Conservation (phyloP, 2,797 vertebrate species). For the Choloepus didactylus region DNA sequence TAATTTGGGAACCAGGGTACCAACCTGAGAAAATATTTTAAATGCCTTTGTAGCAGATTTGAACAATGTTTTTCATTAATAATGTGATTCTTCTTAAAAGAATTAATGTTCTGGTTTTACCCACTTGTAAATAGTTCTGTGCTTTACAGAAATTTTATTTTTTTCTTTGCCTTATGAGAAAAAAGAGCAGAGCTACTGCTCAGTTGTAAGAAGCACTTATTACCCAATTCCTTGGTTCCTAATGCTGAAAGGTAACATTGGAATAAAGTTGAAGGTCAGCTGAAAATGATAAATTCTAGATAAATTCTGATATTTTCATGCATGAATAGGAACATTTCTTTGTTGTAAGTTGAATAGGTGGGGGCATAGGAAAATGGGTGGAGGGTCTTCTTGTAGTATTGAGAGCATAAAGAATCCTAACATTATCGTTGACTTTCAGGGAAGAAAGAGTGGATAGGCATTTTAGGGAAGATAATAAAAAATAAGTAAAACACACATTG, state of each 20-base stretch:
- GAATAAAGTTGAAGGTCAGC: constrained; percentile 22
- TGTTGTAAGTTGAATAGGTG: background rate
- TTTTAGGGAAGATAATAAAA: constrained; percentile 17
- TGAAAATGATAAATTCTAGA: constrained; percentile 38
- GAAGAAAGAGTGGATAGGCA: background rate
- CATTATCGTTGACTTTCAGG: background rate
- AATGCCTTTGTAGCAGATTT: background rate
- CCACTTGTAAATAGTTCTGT: background rate
- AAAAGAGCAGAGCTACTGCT: background rate
- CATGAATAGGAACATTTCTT: background rate
- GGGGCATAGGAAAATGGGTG: background rate
- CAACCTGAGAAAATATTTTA: constrained; percentile 29
- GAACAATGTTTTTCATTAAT: background rate
- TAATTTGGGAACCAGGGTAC: background rate
- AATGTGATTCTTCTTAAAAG: constrained; percentile 16
- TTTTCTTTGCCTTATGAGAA: background rate
- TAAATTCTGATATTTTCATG: background rate
- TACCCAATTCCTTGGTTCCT: constrained; percentile 13
- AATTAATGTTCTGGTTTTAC: background rate
- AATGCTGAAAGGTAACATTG: background rate
- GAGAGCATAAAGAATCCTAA: background rate
- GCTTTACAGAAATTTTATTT: background rate
- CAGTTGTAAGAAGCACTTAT: constrained; percentile 38
- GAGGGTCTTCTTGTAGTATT: background rate
- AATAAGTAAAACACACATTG: background rate